Percentiles rank a stretch among this genome's conserved stretches.
Evolutionary conservation across 2,113 vertebrate species (phyloP).

Genomic region (Ochotona princeps): DNA sequence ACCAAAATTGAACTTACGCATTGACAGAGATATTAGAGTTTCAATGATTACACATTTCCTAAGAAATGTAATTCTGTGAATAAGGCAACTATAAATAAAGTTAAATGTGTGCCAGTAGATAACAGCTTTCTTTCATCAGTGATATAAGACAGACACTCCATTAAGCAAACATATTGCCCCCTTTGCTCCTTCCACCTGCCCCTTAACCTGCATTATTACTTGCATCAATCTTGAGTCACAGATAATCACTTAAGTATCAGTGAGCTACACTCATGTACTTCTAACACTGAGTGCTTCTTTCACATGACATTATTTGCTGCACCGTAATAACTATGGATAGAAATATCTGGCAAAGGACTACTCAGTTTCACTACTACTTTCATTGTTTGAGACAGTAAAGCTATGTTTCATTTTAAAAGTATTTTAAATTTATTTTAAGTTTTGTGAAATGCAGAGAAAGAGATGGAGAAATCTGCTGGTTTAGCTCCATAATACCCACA

Average conservation of each 20-base stretch:
- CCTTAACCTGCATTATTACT: conserved; percentile 78
- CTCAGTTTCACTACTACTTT: conserved; percentile 41
- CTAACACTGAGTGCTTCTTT: conserved; percentile 39
- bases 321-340: conserved; percentile 39
- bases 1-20: neutral
- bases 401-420: neutral
- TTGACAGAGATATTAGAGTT: neutral
- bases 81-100: conserved; percentile 36
- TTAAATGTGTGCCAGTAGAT: neutral
- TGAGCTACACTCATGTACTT: conserved; percentile 36
- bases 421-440: no score
- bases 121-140: conserved; percentile 52
- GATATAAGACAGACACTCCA: conserved; percentile 16
- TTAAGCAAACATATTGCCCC: conserved; percentile 52
- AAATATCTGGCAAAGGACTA: conserved; percentile 35
- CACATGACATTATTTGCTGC: conserved; percentile 4
- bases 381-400: conserved; percentile 43
- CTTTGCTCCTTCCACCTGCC: conserved; percentile 34
- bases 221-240: conserved; percentile 77
- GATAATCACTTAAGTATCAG: conserved; percentile 42
- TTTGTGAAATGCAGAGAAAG: no score
- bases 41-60: conserved; percentile 16
- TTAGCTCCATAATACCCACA: no score
- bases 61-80: conserved; percentile 28
- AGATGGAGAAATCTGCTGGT: no score